Base-by-base conservation (phyloP, 1,140 invertebrate genomes). In the Panulirus ornatus region DNA sequence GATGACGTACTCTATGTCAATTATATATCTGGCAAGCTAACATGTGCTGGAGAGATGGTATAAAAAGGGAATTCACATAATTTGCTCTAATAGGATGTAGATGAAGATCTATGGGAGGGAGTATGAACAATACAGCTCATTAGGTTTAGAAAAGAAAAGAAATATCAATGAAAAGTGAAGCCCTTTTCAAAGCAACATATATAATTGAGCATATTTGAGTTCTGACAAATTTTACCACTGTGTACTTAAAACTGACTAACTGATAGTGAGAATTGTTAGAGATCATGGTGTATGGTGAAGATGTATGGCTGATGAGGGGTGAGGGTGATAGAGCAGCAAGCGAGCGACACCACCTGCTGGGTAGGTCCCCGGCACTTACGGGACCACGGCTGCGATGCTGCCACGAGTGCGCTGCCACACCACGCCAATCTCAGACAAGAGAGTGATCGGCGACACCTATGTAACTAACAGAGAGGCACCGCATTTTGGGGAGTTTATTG, bases 381-480 rank as follows among this genome's bases (percentile, higher is more conserved):
- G 78, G 88, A 84, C 88, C 88, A 89, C 66, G 78, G 88, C 79
- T 54, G 88, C 88, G 88, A 47, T 75, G 88, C 36, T 82, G 79
- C 79, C 88, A 82, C 79, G 79, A 89, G 88, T 82, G 42, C 78
- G 78, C 88, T 58, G 88, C 88, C 88, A 73, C 88, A 82, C 88
- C 88, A 76, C 88, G 88, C 88, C 88, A 89, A 89, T 89, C 88
- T 89, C 88, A 88, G 86, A 88, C 86, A 89, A 83, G 88, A 89
- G 88, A 75, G 78, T 83, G 88, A 89, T 71, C 88, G 71, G 88
- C 88, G 79, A 89, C 88, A 89, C 88, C 88, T 89, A 89, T 89
- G 88, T 89, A 75, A 89, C 88, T 89, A 89, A 89, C 88, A 89
- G 88, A 89, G 88, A 89, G 88, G 88, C 79, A 89, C 88, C 88